Percentiles rank a stretch among this genome's conserved stretches.
Conservation (phyloP, 2,113 vertebrate genomes). For the Ginglymostoma cirratum region DNA sequence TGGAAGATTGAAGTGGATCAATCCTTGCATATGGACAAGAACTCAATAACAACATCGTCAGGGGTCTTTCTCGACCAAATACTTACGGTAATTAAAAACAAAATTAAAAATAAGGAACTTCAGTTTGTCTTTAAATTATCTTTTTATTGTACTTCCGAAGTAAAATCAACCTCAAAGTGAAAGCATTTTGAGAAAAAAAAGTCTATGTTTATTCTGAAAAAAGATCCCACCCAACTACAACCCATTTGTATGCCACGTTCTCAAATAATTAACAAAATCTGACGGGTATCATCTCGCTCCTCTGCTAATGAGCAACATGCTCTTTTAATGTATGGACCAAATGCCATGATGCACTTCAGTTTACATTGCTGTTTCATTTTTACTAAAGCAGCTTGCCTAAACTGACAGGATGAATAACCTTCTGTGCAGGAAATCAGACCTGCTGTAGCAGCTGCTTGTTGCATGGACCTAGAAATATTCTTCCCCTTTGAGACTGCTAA, state of each 20-base stretch:
- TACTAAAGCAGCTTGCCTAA: neutral
- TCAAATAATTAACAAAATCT: conserved; percentile 41
- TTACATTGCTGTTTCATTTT: conserved; percentile 19
- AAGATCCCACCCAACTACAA: conserved; percentile 41
- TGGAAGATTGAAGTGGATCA: conserved; percentile 85
- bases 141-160: neutral
- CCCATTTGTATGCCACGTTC: conserved; percentile 36
- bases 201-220: conserved; percentile 38
- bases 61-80: conserved; percentile 51
- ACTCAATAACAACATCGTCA: conserved; percentile 72
- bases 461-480: conserved; percentile 24
- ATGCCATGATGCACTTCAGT: conserved; percentile 30
- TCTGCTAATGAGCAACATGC: conserved; percentile 23
- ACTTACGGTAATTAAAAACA: conserved; percentile 51
- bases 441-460: conserved; percentile 8
- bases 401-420: conserved; percentile 27
- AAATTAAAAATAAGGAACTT: conserved; percentile 52
- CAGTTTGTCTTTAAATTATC: conserved; percentile 42
- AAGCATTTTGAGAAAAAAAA: conserved; percentile 35
- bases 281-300: conserved; percentile 9
- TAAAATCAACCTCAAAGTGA: neutral
- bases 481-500: neutral
- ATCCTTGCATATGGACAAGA: conserved; percentile 77
- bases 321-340: conserved; percentile 35
- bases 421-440: conserved; percentile 7